Conservation (phyloP, 2,797 vertebrate species). For the Aplochiton taeniatus region DNA sequence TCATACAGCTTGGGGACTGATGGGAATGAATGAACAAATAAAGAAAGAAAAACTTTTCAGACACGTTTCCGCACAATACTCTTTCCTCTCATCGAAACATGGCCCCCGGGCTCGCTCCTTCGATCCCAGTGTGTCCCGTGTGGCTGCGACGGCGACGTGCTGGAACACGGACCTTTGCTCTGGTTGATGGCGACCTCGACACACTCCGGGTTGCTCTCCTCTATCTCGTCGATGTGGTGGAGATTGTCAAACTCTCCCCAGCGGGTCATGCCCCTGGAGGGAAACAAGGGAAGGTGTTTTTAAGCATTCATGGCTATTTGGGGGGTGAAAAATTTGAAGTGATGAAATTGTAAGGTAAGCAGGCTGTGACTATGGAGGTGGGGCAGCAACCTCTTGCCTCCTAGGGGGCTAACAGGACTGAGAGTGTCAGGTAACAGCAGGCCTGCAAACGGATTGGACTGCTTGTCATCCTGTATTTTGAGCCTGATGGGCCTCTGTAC, state of each 20-base stretch:
- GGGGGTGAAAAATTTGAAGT: too few relatives aligned
- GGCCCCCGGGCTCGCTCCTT: too few relatives aligned
- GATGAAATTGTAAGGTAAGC: background rate
- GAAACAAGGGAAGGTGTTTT: background rate
- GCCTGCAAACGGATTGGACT: slow-evolving; percentile 63
- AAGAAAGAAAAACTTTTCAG: background rate
- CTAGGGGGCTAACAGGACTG: slow-evolving; percentile 71
- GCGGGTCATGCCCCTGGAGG: slow-evolving; percentile 87
- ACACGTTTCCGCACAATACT: too few relatives aligned
- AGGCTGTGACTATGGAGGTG: background rate
- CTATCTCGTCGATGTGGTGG: slow-evolving; percentile 84
- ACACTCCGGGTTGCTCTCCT: slow-evolving; percentile 63
- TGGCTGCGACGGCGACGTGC: background rate
- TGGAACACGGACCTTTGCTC: slow-evolving; percentile 54
- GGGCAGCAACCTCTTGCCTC: slow-evolving; percentile 76
- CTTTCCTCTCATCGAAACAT: too few relatives aligned
- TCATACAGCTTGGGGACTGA: slow-evolving; percentile 74
- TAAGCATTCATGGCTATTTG: too few relatives aligned
- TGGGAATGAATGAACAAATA: background rate
- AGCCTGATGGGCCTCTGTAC: slow-evolving; percentile 84
- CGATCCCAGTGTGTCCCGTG: background rate
- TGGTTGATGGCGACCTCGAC: slow-evolving; percentile 43
- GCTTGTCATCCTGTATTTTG: slow-evolving; percentile 92
- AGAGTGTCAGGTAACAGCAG: slow-evolving; percentile 59
- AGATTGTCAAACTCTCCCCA: slow-evolving; percentile 93